phyloP scores from a whole-genome alignment of 2,888 invertebrate species.

The Parnassius orleans region DNA sequence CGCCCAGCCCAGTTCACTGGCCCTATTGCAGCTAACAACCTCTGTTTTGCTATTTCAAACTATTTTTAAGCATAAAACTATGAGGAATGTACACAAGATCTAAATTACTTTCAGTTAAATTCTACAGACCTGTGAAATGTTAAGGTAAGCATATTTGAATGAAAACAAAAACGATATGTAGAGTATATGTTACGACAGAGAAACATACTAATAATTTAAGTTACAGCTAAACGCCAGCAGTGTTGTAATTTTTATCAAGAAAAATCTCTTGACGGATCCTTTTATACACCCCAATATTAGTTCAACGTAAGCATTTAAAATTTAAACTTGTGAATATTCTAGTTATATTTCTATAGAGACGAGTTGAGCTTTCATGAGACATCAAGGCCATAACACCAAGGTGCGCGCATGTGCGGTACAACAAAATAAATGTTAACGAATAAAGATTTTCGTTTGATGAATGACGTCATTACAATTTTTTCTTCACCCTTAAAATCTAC shows the following conservation, averaged over 20 bases:
- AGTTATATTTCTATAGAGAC: slow-evolving; percentile 13
- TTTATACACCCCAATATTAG: slow-evolving; percentile 8
- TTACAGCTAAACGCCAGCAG: too few species aligned
- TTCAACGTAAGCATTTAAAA: background rate
- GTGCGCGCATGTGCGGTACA: slow-evolving; percentile 68
- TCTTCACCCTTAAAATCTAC: slow-evolving; percentile 2
- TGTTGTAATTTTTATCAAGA: too few species aligned
- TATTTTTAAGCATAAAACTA: background rate
- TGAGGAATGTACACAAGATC: background rate
- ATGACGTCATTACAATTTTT: slow-evolving; percentile 20
- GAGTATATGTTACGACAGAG: too few species aligned
- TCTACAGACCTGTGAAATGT: too few species aligned
- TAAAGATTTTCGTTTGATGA: slow-evolving; percentile 49
- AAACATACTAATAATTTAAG: too few species aligned
- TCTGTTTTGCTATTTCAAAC: slow-evolving; percentile 47
- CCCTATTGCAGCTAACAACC: slow-evolving; percentile 65
- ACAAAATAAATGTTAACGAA: slow-evolving; percentile 51
- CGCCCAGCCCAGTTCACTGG: slow-evolving; percentile 67
- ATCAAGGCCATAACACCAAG: slow-evolving; percentile 56
- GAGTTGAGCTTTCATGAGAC: slow-evolving; percentile 49
- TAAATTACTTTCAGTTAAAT: background rate
- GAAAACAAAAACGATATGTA: too few species aligned
- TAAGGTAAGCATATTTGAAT: too few species aligned
- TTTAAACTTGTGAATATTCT: too few species aligned
- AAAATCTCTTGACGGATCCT: background rate